Percentiles rank a stretch among this genome's conserved stretches.
Evolutionary conservation across 1,140 invertebrate species (phyloP).

Genomic region (Riptortus pedestris): DNA sequence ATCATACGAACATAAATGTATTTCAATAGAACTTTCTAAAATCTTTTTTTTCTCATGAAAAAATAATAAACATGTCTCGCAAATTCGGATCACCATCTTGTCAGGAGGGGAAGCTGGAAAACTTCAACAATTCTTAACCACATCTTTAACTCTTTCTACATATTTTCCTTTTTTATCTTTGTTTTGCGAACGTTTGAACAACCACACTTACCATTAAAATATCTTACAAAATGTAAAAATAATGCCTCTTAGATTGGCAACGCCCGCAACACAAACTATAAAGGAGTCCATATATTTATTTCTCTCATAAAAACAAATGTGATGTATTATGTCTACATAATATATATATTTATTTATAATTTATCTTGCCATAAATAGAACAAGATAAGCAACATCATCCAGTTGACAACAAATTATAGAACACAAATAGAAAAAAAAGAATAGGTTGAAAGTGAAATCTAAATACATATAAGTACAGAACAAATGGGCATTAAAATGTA

Average conservation of each 20-base stretch:
- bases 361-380: background rate
- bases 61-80: slow-evolving; percentile 18
- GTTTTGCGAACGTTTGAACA: slow-evolving; percentile 16
- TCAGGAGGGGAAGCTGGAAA: slow-evolving; percentile 1
- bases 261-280: slow-evolving; percentile 14
- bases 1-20: slow-evolving; percentile 15
- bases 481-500: background rate
- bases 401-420: background rate
- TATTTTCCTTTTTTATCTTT: background rate
- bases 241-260: slow-evolving; percentile 20
- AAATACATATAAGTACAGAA: background rate
- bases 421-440: background rate
- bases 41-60: slow-evolving; percentile 14
- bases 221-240: slow-evolving; percentile 21
- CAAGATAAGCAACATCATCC: slow-evolving; percentile 5
- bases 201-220: slow-evolving; percentile 15
- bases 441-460: background rate
- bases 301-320: slow-evolving; percentile 16
- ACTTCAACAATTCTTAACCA: background rate
- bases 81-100: slow-evolving; percentile 18
- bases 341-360: slow-evolving; percentile 15
- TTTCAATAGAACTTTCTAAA: slow-evolving; percentile 12
- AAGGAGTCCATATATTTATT: background rate
- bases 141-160: background rate
- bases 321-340: slow-evolving; percentile 17